These are phyloP conservation scores for Tichodroma muraria DNA, from an alignment of 2,113 vertebrate genomes.

Conservation along the genomic window DNA sequence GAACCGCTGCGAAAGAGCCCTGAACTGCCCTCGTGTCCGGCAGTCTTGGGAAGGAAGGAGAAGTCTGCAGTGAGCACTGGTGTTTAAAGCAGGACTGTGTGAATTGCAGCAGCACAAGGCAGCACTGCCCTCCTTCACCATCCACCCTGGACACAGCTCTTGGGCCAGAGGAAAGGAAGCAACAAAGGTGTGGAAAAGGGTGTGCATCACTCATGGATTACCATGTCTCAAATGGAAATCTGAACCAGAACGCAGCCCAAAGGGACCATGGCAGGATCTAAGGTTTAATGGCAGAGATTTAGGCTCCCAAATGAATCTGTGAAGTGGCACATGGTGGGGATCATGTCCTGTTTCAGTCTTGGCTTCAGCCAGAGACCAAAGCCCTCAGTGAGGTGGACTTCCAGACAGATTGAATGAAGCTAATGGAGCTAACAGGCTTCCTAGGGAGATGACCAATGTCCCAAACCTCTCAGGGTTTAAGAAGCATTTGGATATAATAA, in stretches of 20 bases:
- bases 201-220: not conserved
- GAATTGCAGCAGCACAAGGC: not conserved
- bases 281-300: not conserved
- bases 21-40: conserved; percentile 49
- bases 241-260: not conserved
- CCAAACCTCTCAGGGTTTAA: not conserved
- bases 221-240: not conserved
- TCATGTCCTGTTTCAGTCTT: not conserved
- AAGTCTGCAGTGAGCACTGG: not conserved
- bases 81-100: not conserved
- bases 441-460: not conserved
- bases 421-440: not conserved
- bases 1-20: conserved; percentile 61
- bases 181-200: not conserved
- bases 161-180: not conserved
- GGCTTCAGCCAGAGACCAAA: not conserved
- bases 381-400: not conserved
- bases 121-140: not conserved
- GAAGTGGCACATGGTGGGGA: fast-evolving
- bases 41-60: conserved; percentile 49
- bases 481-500: not conserved
- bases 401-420: not conserved
- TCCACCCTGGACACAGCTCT: not conserved
- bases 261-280: not conserved
- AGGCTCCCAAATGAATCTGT: not conserved